phyloP scores from a whole-genome alignment of 2,888 invertebrate genomes.

The Agonopterix heracliana region DNA sequence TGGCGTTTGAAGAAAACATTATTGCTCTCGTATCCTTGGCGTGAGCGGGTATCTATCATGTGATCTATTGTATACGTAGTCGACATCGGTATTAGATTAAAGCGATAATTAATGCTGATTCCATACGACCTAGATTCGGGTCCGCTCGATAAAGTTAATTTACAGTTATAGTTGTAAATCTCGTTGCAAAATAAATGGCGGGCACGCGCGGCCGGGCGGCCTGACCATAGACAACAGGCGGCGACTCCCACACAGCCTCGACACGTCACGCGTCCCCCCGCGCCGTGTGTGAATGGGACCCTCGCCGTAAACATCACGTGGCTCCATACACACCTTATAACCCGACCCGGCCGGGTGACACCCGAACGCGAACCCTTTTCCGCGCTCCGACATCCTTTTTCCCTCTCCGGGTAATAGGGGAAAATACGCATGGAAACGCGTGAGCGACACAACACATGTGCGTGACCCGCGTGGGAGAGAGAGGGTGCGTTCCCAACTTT shows the following conservation, averaged over 20 bases:
- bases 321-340: constrained; percentile 29
- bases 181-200: constrained; percentile 71
- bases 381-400: constrained; percentile 20
- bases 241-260: constrained; percentile 48
- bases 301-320: constrained; percentile 45
- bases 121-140: constrained; percentile 74
- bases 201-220: constrained; percentile 60
- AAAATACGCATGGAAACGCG: constrained; percentile 51
- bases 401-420: constrained; percentile 32
- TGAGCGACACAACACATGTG: constrained; percentile 55
- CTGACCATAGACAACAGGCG: constrained; percentile 68
- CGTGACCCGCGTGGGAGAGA: constrained; percentile 38
- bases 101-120: constrained; percentile 76
- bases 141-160: constrained; percentile 72
- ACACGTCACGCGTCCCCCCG: constrained; percentile 7
- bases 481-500: constrained; percentile 50
- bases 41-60: constrained; percentile 68
- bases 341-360: constrained; percentile 29
- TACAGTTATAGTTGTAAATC: constrained; percentile 75
- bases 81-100: constrained; percentile 72
- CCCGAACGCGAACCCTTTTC: constrained; percentile 16
- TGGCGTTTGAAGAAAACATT: constrained; percentile 18
- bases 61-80: constrained; percentile 70
- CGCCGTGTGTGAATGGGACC: constrained; percentile 46
- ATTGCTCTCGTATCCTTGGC: constrained; percentile 54